Base-by-base conservation (phyloP, 2,888 invertebrate genomes). In the Pristionchus mayeri region DNA sequence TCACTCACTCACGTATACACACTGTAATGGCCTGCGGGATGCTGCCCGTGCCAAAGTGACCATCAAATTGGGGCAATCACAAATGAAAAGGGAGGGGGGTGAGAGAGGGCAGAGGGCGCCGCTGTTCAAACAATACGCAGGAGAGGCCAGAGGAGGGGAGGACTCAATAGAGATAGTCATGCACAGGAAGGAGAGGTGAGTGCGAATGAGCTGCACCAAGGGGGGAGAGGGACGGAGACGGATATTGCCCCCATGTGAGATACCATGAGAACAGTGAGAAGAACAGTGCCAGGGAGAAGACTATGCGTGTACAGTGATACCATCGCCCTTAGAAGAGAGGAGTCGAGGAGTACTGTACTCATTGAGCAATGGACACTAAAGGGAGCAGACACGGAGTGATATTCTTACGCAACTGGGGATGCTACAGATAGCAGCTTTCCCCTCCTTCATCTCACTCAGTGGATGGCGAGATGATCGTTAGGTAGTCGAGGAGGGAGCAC, bases 61-160 rank as follows among this genome's bases (percentile, higher is more conserved):
- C 44, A 75, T 75, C 75, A 75, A 75, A 75, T 75, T 75, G 75
- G 75, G 7, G 7, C 75, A 75, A 75, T 75, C 75, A 75, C 75
- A 75, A 44, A 24, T 27, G 34, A 44, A 75, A 44, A 44, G 75
- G 34, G 27, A 44, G 44, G 75, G 9, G 40, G 21, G 71, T 13
- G 48, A 27, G 48, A 24, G 44, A 48, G 48, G 75, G 48, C 18
- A 48, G 75, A 75, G 75, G 52, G 78, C 52, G 30, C 78, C 78
- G 78, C 52, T 78, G 78, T 78, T 78, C 78, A 78, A 78, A 78
- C 78, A 78, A 78, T 78, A 78, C 52, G 78, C 52, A 52, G 40
- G 81, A 81, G n/a, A n/a, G n/a, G n/a, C n/a, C 24, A 60, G 63
- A 81, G 24, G 24, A 30, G 18, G 34, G 50, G n/a, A 34, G 30